Base-by-base conservation (phyloP, 2,113 vertebrate species). In the Alexandromys fortis region DNA sequence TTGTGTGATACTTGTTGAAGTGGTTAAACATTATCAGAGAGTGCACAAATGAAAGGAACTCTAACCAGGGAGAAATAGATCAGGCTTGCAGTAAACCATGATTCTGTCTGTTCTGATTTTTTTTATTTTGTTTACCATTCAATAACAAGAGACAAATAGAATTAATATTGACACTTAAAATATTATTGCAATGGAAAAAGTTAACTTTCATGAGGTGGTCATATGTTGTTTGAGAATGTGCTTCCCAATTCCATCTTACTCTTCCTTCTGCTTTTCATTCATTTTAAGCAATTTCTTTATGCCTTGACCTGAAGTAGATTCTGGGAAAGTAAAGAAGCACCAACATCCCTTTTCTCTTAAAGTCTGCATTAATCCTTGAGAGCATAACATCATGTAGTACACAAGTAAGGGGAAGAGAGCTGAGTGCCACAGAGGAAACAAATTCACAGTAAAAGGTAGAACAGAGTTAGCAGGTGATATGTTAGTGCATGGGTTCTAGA, bases 281-380 rank as follows among this genome's bases (percentile, higher is more conserved):
- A 0, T 0, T 73, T 68, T 52, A 4, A 87, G 4, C 10, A 16
- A 2, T 4, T 21, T 8, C 21, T 75, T 0, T 42, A 21, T n/a
- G 10, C 3, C 30, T n/a, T 47, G 24, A 12, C 10, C 10, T 45
- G 3, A 3, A 6, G 0, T 3, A 45, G 2, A 1, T 61, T 3
- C 14, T 35, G 6, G 11, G 4, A n/a, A 90, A 87, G 13, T 45
- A 26, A 21, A 21, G 45, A 49, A 70, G 55, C 33, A 16, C 2
- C 21, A 14, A 45, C 47, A 14, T 9, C 11, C 0, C 3, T 16
- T 0, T 5, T 1, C 55, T 24, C 2, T 0, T 0, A 22, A 76
- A 47, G 1, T 63, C 26, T 38, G 35, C 22, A 28, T 67, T 49
- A 12, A 61, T 42, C 7, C 10, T 42, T 4, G 0, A 13, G 30